Base-by-base conservation (phyloP, 2,113 vertebrate species). In the Corapipo altera region DNA sequence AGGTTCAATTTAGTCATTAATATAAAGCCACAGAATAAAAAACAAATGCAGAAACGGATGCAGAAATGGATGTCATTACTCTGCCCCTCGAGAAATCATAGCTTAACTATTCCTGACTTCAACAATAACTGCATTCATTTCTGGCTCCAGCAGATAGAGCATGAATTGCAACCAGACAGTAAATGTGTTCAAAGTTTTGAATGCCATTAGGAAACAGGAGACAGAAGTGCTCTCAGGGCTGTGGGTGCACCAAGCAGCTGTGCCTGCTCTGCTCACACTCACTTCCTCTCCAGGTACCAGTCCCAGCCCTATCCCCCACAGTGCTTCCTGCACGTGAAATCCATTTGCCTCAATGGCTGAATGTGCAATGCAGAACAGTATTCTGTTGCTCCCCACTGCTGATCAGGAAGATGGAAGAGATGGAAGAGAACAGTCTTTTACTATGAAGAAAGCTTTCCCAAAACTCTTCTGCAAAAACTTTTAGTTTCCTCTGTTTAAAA, bases 321-420 rank as follows among this genome's bases (percentile, higher is more conserved):
- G 37, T 1, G 4, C 10, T 48, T 70, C 27, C 59, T 5, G 4
- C n/a, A 6, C 1, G 0, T n/a, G 70, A 78, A 37, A n/a, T 4
- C 19, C 18, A 9, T 21, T 70, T 57, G 49, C 37, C 43, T 33
- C n/a, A 46, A 23, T 1, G 4, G 19, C 8, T 52, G 27, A 59
- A 41, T 2, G 9, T 9, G 13, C 27, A 87, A 61, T 7, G 23
- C 3, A 7, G 18, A 27, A 52, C 16, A 49, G 24, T 20, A 12
- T 5, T 15, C 30, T 67, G 37, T 33, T 66, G 51, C 64, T 55
- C 26, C 14, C 21, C 13, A 13, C 5, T 10, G 41, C 11, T 30
- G 11, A 43, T 17, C 4, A 46, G 27, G 43, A 12, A 65, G 13
- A 65, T 28, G 9, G 27, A 88, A 67, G 22, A 44, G 5, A 13